Evolutionary conservation across 1,140 invertebrate genomes (phyloP).

Genomic region (Cotesia vestalis): DNA sequence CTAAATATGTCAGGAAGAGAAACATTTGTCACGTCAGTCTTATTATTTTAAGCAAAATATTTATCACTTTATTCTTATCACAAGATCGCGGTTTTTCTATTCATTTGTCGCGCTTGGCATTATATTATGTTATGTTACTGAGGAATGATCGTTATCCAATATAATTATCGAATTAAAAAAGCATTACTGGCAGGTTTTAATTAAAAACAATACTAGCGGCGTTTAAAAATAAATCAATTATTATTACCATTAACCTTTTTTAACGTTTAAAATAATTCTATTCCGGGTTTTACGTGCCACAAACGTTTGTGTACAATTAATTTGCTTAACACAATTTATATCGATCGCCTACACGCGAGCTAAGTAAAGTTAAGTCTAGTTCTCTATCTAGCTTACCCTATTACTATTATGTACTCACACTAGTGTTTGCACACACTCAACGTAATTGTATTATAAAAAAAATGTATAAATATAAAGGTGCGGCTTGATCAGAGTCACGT

Average conservation of each 20-base stretch:
- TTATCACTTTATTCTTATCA: no score
- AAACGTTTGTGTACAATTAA: conserved; percentile 13
- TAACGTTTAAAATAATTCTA: conserved; percentile 41
- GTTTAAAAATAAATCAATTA: no score
- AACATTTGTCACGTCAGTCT: no score
- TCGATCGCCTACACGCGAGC: conserved; percentile 20
- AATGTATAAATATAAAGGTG: not conserved
- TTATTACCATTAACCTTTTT: conserved; percentile 41
- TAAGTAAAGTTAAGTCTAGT: not conserved
- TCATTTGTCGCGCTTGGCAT: conserved; percentile 5
- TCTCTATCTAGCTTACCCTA: not conserved
- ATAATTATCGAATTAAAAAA: conserved; percentile 53
- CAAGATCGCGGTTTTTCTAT: not conserved
- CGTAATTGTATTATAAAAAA: not conserved
- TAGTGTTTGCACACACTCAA: not conserved
- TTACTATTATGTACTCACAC: not conserved
- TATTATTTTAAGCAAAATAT: not conserved
- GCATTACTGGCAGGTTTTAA: conserved; percentile 39
- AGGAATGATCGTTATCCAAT: conserved; percentile 34
- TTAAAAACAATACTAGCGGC: conserved; percentile 35
- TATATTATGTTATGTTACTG: conserved; percentile 21
- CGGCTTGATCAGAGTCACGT: conserved; percentile 21
- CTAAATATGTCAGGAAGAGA: no score
- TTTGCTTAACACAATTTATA: conserved; percentile 6
- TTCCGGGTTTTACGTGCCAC: no score